phyloP scores from a whole-genome alignment of 1,140 invertebrate genomes.

The Drosophila gunungcola region DNA sequence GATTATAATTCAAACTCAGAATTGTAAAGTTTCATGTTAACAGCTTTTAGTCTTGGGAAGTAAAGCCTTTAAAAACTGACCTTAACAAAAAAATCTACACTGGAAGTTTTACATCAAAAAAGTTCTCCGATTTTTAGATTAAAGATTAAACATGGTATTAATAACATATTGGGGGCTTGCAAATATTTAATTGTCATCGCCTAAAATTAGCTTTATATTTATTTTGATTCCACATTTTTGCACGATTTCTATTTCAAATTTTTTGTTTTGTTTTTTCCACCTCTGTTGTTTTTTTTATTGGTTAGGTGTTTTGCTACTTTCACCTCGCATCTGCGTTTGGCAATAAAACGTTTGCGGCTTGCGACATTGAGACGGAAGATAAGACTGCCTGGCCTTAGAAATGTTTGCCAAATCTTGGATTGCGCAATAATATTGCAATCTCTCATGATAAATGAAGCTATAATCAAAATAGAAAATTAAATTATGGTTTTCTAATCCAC shows the following conservation, averaged over 20 bases:
- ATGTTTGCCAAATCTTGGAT: slow-evolving; percentile 36
- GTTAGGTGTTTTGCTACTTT: slow-evolving; percentile 26
- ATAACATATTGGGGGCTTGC: no score
- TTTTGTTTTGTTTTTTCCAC: slow-evolving; percentile 19
- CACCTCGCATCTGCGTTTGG: slow-evolving; percentile 46
- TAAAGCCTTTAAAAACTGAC: no score
- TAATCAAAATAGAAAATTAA: no score
- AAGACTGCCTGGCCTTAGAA: slow-evolving; percentile 11
- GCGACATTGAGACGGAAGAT: slow-evolving; percentile 38
- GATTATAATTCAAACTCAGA: no score
- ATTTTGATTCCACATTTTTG: slow-evolving; percentile 45
- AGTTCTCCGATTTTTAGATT: no score
- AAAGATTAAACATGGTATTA: no score
- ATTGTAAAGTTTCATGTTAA: no score
- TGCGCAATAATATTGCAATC: slow-evolving; percentile 17
- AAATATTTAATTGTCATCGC: not conserved
- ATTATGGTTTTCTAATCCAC: no score
- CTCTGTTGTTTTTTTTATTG: slow-evolving; percentile 9
- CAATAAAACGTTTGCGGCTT: slow-evolving; percentile 33
- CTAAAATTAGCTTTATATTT: slow-evolving; percentile 27
- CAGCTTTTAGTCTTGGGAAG: no score
- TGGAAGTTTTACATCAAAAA: no score
- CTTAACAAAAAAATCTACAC: no score
- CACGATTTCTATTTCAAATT: slow-evolving; percentile 52
- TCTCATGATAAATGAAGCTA: no score